A percentile compares a stretch with the other conserved stretches of the same genome.
Conservation (phyloP, 2,888 invertebrate genomes). For the Pycnomerus fuliginosus region DNA sequence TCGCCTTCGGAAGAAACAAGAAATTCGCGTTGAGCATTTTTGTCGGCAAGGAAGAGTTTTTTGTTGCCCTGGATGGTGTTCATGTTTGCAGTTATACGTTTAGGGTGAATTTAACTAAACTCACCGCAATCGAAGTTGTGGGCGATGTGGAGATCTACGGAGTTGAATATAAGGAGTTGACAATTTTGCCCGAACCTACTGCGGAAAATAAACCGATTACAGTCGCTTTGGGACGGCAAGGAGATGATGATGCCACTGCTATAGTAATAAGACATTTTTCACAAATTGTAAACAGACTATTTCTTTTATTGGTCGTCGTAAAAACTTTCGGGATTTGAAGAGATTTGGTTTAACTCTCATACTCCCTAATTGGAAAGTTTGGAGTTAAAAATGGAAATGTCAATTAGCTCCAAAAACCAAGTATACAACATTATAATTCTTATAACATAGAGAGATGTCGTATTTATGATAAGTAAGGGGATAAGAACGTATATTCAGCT, state of each 20-base stretch:
- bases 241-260: constrained; percentile 6
- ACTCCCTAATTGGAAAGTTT: too few species aligned
- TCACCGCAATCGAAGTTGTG: constrained; percentile 61
- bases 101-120: constrained; percentile 60
- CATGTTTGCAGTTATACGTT: constrained; percentile 72
- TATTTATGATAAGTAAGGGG: too few species aligned
- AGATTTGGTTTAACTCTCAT: too few species aligned
- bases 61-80: constrained; percentile 71
- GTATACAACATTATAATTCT: too few species aligned
- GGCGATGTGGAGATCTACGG: constrained; percentile 62
- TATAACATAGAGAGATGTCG: too few species aligned
- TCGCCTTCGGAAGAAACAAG: constrained; percentile 55
- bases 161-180: constrained; percentile 49
- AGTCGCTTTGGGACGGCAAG: constrained; percentile 30
- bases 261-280: constrained; percentile 29
- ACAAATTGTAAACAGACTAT: constrained; percentile 18
- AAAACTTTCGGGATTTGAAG: too few species aligned
- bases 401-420: too few species aligned
- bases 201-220: constrained; percentile 31
- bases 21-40: constrained; percentile 62
- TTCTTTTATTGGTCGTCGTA: constrained; percentile 13
- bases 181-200: constrained; percentile 40
- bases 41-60: constrained; percentile 60
- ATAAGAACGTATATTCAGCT: too few species aligned
- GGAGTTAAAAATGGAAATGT: too few species aligned